Evolutionary conservation across 1,140 invertebrate genomes (phyloP).

Genomic region (Pissodes strobi): DNA sequence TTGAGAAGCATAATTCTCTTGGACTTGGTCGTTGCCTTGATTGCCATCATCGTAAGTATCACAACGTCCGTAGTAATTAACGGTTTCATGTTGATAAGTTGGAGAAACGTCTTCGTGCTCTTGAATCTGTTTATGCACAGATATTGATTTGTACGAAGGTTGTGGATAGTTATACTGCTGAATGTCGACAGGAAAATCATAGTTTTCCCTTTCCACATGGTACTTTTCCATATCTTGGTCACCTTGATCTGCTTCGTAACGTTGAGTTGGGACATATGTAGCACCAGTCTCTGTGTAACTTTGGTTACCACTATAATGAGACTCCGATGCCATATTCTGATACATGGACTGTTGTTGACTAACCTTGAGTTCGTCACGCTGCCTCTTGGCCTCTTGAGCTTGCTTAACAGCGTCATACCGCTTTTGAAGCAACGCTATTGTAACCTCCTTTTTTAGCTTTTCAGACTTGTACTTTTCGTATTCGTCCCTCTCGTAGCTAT

Average conservation of each 20-base stretch:
- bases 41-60: no score
- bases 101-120: not conserved
- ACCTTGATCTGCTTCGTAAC: not conserved
- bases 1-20: not conserved
- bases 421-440: conserved; percentile 2
- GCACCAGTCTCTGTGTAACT: no score
- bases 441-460: conserved; percentile 9
- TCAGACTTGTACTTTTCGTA: conserved; percentile 29
- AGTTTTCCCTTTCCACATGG: conserved; percentile 3
- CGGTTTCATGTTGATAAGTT: no score
- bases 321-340: no score
- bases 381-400: not conserved
- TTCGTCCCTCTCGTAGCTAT: conserved; percentile 21
- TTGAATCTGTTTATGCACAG: not conserved
- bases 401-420: not conserved
- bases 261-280: not conserved
- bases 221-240: conserved; percentile 13
- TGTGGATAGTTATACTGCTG: not conserved
- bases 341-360: no score
- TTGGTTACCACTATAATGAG: no score
- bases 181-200: not conserved
- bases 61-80: no score
- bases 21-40: no score
- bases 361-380: not conserved
- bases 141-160: not conserved